Evolutionary conservation across 2,888 invertebrate species (phyloP).

Genomic region (Cheilosia vulpina): DNA sequence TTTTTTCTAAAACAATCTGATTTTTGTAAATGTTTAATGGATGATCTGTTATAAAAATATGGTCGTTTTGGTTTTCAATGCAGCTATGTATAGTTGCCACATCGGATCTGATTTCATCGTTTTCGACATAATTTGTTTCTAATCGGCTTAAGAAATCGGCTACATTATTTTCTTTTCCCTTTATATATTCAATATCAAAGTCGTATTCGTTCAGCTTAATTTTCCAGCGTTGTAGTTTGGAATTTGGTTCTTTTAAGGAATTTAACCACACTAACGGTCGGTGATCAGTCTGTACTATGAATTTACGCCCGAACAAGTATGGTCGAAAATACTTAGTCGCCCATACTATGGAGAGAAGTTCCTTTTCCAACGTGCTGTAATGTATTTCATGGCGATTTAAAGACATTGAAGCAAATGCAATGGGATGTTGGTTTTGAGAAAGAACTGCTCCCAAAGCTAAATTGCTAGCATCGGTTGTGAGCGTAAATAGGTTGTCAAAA

Average conservation of each 20-base stretch:
- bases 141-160: too few relatives aligned
- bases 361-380: background rate
- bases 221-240: conserved; percentile 54
- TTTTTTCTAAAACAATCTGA: too few relatives aligned
- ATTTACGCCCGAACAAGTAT: background rate
- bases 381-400: conserved; percentile 18
- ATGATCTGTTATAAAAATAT: too few relatives aligned
- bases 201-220: background rate
- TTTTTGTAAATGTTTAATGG: too few relatives aligned
- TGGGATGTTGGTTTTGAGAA: conserved; percentile 42
- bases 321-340: background rate
- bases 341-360: background rate
- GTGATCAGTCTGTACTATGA: conserved; percentile 37
- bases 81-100: too few relatives aligned
- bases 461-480: conserved; percentile 49
- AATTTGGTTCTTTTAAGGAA: conserved; percentile 41
- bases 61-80: too few relatives aligned
- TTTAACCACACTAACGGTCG: too few relatives aligned
- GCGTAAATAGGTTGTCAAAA: conserved; percentile 27
- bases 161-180: too few relatives aligned
- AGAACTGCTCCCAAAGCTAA: conserved; percentile 37
- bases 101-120: too few relatives aligned
- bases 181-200: too few relatives aligned
- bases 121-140: too few relatives aligned
- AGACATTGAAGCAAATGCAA: conserved; percentile 44